Base-by-base conservation (phyloP, 2,888 invertebrate species). In the Nomada ferruginata region DNA sequence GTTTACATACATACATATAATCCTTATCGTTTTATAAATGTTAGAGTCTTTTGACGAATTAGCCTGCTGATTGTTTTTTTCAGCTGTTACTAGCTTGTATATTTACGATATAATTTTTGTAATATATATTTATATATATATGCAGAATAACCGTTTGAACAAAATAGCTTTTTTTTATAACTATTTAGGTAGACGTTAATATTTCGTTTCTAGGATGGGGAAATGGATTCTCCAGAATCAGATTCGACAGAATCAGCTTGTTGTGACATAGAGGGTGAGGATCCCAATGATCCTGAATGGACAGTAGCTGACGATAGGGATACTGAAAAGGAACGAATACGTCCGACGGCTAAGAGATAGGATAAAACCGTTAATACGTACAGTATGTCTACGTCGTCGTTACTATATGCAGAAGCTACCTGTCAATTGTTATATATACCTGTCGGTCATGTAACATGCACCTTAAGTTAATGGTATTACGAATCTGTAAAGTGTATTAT, bases 201-300 rank as follows among this genome's bases (percentile, higher is more conserved):
- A 64, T 88, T 87, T 89, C 76, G 53, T 88, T 88, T 89, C 82
- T 88, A 89, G 92, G 95, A 94, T 86, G 94, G 94, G 74, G 95
- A 95, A 71, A 80, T 93, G 80, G 94, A 95, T 89, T 93, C 94
- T 74, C 94, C 94, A 23, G 92, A 93, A 94, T 94, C 94, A 79
- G 94, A 94, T 88, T 94, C 94, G 57, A 94, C 94, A 29, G 94
- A 94, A 88, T 96, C 96, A 36, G 95, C 95, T 70, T 94, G 95
- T 70, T 96, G 95, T 83, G 97, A 97, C 85, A 91, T 94, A 82
- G 94, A 93, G 60, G 93, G 92, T 79, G 97, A 97, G 92, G 97
- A 97, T 94, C 97, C 97, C 42, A 97, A 97, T 92, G 97, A 97
- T 94, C 96, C 96, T 9, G 97, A 97, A 92, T 98, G 98, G 98